Percentiles rank a stretch among this genome's conserved stretches.
Evolutionary conservation across 2,888 invertebrate genomes (phyloP).

Genomic region (Zootermopsis nevadensis): DNA sequence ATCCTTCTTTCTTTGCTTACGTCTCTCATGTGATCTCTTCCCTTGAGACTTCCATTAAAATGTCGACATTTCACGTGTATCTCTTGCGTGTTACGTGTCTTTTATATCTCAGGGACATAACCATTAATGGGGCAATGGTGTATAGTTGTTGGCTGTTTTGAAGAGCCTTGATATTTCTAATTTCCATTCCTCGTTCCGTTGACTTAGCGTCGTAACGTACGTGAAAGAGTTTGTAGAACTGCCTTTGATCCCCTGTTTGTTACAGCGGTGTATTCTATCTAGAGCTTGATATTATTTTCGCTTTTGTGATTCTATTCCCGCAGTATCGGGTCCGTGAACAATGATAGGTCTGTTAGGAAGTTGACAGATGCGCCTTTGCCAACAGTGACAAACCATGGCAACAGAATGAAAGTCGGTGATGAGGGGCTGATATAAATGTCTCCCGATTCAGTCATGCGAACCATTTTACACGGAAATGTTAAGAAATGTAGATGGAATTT

Average conservation of each 20-base stretch:
- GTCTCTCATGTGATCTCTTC: too few species aligned
- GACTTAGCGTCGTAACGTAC: too few species aligned
- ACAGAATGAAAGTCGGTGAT: background rate
- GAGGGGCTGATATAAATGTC: background rate
- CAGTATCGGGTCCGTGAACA: background rate
- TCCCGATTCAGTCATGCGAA: background rate
- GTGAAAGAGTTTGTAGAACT: background rate
- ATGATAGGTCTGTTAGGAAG: background rate
- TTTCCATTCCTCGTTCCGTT: too few species aligned
- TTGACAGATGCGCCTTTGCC: background rate
- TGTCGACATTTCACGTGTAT: too few species aligned
- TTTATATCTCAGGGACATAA: too few species aligned
- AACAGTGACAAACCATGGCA: background rate
- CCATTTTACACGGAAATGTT: background rate
- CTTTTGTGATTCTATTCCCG: slow-evolving; percentile 11
- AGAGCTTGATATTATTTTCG: background rate
- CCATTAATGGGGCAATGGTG: too few species aligned
- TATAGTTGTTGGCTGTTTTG: too few species aligned
- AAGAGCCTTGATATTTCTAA: too few species aligned
- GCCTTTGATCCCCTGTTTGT: background rate
- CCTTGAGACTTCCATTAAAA: too few species aligned
- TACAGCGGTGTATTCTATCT: background rate
- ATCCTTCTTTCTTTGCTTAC: too few species aligned
- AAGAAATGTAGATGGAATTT: background rate
- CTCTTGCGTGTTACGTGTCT: too few species aligned